A percentile compares a stretch with the other conserved stretches of the same genome.
phyloP scores from a whole-genome alignment of 2,888 invertebrate genomes.

The Chelonus formosanus region DNA sequence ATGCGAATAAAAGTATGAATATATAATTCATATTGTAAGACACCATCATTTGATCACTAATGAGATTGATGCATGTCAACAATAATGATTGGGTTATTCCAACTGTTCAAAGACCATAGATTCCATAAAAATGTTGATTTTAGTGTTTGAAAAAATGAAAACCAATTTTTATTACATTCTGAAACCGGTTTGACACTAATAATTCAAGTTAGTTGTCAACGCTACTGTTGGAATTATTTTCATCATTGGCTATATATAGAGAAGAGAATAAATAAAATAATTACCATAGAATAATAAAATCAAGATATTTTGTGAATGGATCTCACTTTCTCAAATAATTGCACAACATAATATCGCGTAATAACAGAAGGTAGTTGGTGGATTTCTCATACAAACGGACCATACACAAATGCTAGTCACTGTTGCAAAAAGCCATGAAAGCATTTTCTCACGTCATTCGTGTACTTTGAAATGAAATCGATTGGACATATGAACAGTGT shows the following conservation, averaged over 20 bases:
- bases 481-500: background rate
- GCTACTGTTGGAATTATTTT: slow-evolving; percentile 33
- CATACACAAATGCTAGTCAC: slow-evolving; percentile 26
- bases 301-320: slow-evolving; percentile 28
- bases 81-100: background rate
- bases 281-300: slow-evolving; percentile 17
- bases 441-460: slow-evolving; percentile 34
- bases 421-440: slow-evolving; percentile 23
- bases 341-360: slow-evolving; percentile 25
- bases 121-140: slow-evolving; percentile 27
- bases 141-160: slow-evolving; percentile 23
- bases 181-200: slow-evolving; percentile 32
- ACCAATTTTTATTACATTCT: slow-evolving; percentile 34
- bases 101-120: slow-evolving; percentile 1
- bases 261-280: slow-evolving; percentile 9
- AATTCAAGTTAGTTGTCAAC: slow-evolving; percentile 32
- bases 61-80: slow-evolving; percentile 16
- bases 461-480: background rate
- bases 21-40: slow-evolving; percentile 19
- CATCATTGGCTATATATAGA: background rate
- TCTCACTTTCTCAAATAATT: slow-evolving; percentile 33
- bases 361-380: background rate
- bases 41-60: slow-evolving; percentile 4
- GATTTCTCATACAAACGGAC: slow-evolving; percentile 15
- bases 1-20: slow-evolving; percentile 3